Evolutionary conservation across 2,797 vertebrate species (phyloP).

Genomic region (Mus spretus): DNA sequence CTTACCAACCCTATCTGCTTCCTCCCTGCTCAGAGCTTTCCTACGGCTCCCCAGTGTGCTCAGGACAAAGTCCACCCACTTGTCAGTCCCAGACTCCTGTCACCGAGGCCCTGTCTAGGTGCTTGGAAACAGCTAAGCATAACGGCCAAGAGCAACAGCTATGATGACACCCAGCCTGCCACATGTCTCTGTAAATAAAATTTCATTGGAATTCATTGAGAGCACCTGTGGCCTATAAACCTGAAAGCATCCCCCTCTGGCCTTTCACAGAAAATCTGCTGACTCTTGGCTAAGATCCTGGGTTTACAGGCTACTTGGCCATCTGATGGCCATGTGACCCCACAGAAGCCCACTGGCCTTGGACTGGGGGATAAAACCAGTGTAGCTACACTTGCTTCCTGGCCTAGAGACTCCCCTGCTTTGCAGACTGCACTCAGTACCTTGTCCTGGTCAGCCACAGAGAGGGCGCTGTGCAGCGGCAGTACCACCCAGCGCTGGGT

Average conservation of each 20-base stretch:
- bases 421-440: slow-evolving; percentile 57
- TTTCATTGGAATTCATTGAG: neutral
- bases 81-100: neutral
- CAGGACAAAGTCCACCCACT: neutral
- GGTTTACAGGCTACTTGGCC: neutral
- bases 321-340: neutral
- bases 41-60: neutral
- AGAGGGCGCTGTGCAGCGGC: slow-evolving; percentile 95
- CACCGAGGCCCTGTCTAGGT: neutral
- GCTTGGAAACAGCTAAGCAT: neutral
- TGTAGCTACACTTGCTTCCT: neutral
- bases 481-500: slow-evolving; percentile 95
- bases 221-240: neutral
- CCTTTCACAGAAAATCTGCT: neutral
- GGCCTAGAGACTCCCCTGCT: fast-evolving
- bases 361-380: fast-evolving
- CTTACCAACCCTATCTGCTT: neutral
- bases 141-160: neutral
- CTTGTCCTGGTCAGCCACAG: slow-evolving; percentile 95
- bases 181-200: neutral
- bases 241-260: neutral
- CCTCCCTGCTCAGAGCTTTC: neutral
- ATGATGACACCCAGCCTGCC: neutral
- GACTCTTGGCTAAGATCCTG: neutral
- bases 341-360: neutral